These are phyloP conservation scores for Drosophila gunungcola DNA, from an alignment of 1,140 invertebrate genomes.

Conservation along the genomic window DNA sequence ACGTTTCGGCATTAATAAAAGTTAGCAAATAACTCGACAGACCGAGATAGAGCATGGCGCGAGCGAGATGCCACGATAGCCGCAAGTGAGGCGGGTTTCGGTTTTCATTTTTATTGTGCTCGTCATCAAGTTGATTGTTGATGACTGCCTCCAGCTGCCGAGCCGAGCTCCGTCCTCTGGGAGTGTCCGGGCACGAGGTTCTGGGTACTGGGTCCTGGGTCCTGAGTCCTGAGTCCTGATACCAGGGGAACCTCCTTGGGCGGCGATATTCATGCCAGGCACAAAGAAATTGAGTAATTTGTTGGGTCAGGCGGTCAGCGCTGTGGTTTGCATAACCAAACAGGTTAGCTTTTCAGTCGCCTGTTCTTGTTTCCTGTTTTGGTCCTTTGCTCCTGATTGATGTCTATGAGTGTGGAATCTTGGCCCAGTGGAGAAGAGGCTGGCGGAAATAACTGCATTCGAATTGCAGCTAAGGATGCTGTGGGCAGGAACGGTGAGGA, in stretches of 20 bases:
- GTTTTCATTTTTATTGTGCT: slow-evolving; percentile 83
- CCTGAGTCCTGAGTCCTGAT: slow-evolving; percentile 10
- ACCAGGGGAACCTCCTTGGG: background rate
- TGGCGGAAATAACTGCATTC: slow-evolving; percentile 55
- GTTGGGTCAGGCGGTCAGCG: slow-evolving; percentile 80
- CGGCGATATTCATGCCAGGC: slow-evolving; percentile 60
- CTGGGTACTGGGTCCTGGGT: slow-evolving; percentile 25
- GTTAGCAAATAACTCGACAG: slow-evolving; percentile 82
- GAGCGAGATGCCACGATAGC: slow-evolving; percentile 15
- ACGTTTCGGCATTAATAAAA: slow-evolving; percentile 84
- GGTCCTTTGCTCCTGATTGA: slow-evolving; percentile 57
- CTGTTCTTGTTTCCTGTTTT: slow-evolving; percentile 28
- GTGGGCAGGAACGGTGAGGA: slow-evolving; percentile 8
- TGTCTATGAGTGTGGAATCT: slow-evolving; percentile 54
- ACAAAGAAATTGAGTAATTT: slow-evolving; percentile 83
- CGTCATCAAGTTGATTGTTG: slow-evolving; percentile 82
- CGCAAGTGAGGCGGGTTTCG: slow-evolving; percentile 62
- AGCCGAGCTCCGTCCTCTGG: slow-evolving; percentile 28
- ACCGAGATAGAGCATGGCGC: slow-evolving; percentile 40
- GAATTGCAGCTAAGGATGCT: slow-evolving; percentile 56
- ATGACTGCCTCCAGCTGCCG: slow-evolving; percentile 67
- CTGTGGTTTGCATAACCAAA: slow-evolving; percentile 80
- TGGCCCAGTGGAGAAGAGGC: slow-evolving; percentile 3
- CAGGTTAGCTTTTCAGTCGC: slow-evolving; percentile 44
- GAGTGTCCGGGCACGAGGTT: slow-evolving; percentile 12